Conservation (phyloP, 1,140 invertebrate genomes). For the Helicoverpa armigera region DNA sequence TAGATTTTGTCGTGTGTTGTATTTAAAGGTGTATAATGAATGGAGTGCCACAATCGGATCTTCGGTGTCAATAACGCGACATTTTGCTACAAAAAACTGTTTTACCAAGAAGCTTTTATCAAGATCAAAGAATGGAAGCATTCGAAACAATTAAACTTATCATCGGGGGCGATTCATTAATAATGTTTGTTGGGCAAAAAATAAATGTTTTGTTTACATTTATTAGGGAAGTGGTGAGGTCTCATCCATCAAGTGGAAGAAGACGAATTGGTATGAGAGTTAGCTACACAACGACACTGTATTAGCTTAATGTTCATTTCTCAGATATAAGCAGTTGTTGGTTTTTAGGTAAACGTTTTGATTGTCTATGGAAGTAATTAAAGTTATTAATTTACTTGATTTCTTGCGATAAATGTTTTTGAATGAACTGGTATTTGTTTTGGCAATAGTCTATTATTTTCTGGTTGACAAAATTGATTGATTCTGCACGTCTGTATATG, state of each 20-base stretch:
- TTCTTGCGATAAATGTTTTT: no score
- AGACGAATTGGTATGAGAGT: slow-evolving; percentile 70
- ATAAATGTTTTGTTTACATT: slow-evolving; percentile 84
- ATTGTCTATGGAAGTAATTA: no score
- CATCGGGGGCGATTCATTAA: slow-evolving; percentile 74
- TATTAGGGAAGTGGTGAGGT: slow-evolving; percentile 79
- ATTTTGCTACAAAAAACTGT: slow-evolving; percentile 66
- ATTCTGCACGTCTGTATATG: neutral
- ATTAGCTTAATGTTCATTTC: slow-evolving; percentile 65
- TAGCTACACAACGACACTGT: slow-evolving; percentile 60
- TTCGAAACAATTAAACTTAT: slow-evolving; percentile 81
- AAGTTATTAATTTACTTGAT: no score
- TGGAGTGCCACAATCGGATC: slow-evolving; percentile 53
- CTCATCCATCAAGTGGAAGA: slow-evolving; percentile 77
- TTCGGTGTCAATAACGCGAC: slow-evolving; percentile 62
- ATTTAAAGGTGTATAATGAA: slow-evolving; percentile 52
- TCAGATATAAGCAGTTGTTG: slow-evolving; percentile 14
- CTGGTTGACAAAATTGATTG: no score
- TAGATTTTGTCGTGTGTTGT: neutral
- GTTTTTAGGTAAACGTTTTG: neutral
- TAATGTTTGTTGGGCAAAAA: slow-evolving; percentile 74
- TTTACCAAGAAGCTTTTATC: slow-evolving; percentile 65
- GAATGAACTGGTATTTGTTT: no score
- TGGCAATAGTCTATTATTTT: no score
- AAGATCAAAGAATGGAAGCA: slow-evolving; percentile 69